These are phyloP conservation scores for Nemopilema nomurai DNA, from an alignment of 30 jellyfish, hydroid and myxozoan genomes.

Conservation along the genomic window DNA sequence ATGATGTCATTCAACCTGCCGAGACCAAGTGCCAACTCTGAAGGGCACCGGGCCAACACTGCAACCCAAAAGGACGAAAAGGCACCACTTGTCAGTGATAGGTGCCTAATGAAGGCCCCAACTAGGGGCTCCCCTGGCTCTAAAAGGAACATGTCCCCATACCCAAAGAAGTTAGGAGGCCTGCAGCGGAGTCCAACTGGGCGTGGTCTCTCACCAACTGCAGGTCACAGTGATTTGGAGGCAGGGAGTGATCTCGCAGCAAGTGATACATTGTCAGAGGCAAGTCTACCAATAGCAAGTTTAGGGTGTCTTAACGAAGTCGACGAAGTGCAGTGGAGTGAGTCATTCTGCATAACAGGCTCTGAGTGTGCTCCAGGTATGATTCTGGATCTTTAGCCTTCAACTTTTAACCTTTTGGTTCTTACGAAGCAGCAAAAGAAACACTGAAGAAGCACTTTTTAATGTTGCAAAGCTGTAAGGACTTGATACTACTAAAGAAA, in stretches of 20 bases:
- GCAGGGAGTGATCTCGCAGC: not conserved
- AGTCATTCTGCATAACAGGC: not conserved
- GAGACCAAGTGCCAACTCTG: not conserved
- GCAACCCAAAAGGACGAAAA: not conserved
- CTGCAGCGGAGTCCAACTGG: not conserved
- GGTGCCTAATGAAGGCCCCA: constrained; percentile 47
- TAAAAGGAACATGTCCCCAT: constrained; percentile 8
- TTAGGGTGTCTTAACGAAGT: not conserved
- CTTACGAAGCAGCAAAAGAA: too few species aligned
- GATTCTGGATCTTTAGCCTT: not conserved
- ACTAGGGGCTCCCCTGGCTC: constrained; percentile 45
- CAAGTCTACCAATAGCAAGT: not conserved
- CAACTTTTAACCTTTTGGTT: not conserved
- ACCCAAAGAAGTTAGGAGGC: not conserved
- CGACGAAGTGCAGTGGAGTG: not conserved
- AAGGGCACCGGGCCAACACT: not conserved
- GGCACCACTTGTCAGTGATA: constrained; percentile 22
- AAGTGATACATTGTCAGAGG: not conserved
- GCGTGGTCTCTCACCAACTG: not conserved
- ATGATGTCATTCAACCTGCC: not conserved
- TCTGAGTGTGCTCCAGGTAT: not conserved
- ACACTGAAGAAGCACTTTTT: too few species aligned
- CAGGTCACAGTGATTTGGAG: not conserved
- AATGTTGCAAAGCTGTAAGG: too few species aligned
- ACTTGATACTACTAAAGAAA: too few species aligned